phyloP scores from a whole-genome alignment of 23 tunicate genomes.

The Oikopleura vanhoeffeni region DNA sequence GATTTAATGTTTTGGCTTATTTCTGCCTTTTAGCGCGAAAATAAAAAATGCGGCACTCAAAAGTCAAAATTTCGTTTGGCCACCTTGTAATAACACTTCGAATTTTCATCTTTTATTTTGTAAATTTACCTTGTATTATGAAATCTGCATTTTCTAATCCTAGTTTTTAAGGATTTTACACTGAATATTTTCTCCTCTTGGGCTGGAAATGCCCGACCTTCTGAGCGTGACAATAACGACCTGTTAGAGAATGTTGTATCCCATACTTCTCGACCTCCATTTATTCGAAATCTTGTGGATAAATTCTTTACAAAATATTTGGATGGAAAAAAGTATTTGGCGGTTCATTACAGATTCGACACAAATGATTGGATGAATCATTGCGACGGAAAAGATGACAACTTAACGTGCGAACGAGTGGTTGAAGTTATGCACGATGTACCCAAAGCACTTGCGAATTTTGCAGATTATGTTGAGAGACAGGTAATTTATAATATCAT shows the following conservation, averaged over 20 bases:
- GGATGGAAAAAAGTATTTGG: not conserved
- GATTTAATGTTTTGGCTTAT: no score
- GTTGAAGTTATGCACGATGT: not conserved
- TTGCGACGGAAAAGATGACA: not conserved
- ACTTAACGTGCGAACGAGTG: not conserved
- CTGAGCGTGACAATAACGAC: not conserved
- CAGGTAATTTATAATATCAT: not conserved
- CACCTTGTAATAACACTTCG: no score
- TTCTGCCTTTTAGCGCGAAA: no score
- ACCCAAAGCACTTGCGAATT: not conserved
- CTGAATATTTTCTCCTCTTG: not conserved
- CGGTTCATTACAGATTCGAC: constrained; percentile 4
- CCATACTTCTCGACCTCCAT: not conserved
- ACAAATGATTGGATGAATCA: constrained; percentile 8
- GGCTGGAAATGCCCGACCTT: not conserved
- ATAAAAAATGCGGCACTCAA: no score
- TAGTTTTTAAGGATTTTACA: not conserved
- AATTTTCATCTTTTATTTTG: no score
- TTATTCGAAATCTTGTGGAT: not conserved
- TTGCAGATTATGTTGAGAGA: not conserved
- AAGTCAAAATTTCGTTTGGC: no score
- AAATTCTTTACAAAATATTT: not conserved
- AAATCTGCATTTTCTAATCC: no score
- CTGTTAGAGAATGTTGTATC: not conserved
- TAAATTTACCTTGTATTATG: no score